Evolutionary conservation across 2,797 vertebrate genomes (phyloP), one percentile per base, ranked within the genome.

Genomic region (Tenualosa thibaudeaui): DNA sequence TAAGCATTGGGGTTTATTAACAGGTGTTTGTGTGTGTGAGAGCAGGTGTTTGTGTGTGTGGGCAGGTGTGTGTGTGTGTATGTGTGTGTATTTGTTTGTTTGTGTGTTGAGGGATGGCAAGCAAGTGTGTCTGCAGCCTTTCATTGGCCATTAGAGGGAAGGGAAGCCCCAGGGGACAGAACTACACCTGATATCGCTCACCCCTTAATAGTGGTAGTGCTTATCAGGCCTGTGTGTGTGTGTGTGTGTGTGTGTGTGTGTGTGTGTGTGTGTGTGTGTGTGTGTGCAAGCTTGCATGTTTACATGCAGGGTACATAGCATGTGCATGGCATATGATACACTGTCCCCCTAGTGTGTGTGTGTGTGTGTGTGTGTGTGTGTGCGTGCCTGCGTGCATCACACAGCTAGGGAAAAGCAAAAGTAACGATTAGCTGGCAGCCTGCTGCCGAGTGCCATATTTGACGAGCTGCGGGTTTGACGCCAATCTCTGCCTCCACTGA

Each of bases 401-500:
- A 6, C 62, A 10, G 10, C 62, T 37, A 24, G 62, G 7, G 62
- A 68, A 26, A 6, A 12, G 62, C 12, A 24, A 68, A 68, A 68
- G 62, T 68, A 68, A 68, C 62, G 62, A 68, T 68, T 68, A 68
- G 62, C 62, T 68, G 62, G 24, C 62, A 31, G 65, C 65, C 65
- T 71, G 65, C 65, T 71, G 65, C 31, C 15, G 26, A 71, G 65
- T 40, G 13, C 31, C 65, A 71, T 40, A 71, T 71, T 71, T 71
- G 65, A 71, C 3, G 3, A 71, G 65, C 24, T 19, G 10, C 5
- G n/a, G 15, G n/a, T 65, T 19, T 81, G 37, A 75, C 68, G 68
- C 68, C 68, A 75, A 75, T 75, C 68, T 75, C 13, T 1, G 37
- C 15, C 68, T 43, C 68, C 15, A 31, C 37, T 17, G 68, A 13